A percentile compares a stretch with the other conserved stretches of the same genome.
These are phyloP conservation scores for Tachina grossa DNA, from an alignment of 2,888 invertebrate genomes.

Conservation along the genomic window DNA sequence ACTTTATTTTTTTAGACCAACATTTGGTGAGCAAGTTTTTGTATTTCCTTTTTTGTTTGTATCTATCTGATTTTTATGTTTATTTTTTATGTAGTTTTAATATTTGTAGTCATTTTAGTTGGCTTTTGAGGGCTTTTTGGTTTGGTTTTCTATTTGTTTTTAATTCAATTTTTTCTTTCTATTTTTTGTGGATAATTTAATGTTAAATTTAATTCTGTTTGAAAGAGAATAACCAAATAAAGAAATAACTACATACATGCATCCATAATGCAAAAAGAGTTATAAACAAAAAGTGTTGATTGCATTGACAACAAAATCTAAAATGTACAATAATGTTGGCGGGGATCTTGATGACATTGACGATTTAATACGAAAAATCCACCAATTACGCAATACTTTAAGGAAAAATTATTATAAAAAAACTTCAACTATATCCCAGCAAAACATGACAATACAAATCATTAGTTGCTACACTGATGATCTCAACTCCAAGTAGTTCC, in stretches of 20 bases:
- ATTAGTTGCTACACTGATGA: no score
- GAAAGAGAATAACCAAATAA: slow-evolving; percentile 32
- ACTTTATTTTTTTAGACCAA: slow-evolving; percentile 15
- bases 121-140: slow-evolving; percentile 34
- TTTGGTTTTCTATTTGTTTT: slow-evolving; percentile 24
- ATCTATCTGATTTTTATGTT: slow-evolving; percentile 38
- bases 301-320: slow-evolving; percentile 50
- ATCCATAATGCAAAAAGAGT: slow-evolving; percentile 16
- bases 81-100: slow-evolving; percentile 55
- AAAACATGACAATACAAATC: no score
- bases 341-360: slow-evolving; percentile 1
- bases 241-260: not conserved
- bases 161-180: not conserved
- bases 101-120: slow-evolving; percentile 43
- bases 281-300: slow-evolving; percentile 57
- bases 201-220: slow-evolving; percentile 50
- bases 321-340: slow-evolving; percentile 27
- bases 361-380: slow-evolving; percentile 16
- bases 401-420: not conserved
- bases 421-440: no score
- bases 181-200: slow-evolving; percentile 7
- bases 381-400: not conserved
- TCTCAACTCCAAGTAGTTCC: no score
- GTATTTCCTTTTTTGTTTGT: slow-evolving; percentile 18
- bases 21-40: slow-evolving; percentile 26